These are phyloP conservation scores for Timema cristinae DNA, from an alignment of 2,888 invertebrate species.

Conservation along the genomic window DNA sequence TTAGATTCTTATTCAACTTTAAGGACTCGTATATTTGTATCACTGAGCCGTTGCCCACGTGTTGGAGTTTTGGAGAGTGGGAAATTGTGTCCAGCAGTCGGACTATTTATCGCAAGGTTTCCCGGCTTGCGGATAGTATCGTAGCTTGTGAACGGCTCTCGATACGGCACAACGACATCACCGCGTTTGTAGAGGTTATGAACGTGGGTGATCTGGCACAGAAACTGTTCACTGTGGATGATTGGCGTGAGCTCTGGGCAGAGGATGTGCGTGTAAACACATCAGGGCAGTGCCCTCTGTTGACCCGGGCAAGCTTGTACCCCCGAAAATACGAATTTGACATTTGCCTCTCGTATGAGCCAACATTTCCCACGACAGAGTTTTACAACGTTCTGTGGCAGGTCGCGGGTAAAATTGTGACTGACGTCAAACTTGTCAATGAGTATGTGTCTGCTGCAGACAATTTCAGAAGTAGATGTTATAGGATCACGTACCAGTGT, in stretches of 20 bases:
- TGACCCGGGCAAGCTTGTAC: constrained; percentile 30
- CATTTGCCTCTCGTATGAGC: constrained; percentile 38
- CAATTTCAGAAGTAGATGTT: constrained; percentile 39
- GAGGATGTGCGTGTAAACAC: constrained; percentile 16
- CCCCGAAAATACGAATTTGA: constrained; percentile 41
- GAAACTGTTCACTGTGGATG: constrained; percentile 25
- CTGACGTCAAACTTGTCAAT: constrained; percentile 39
- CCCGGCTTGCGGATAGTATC: too few species aligned
- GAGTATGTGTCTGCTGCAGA: constrained; percentile 38
- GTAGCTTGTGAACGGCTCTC: too few species aligned
- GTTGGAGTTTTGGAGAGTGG: too few species aligned
- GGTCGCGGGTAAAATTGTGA: constrained; percentile 41
- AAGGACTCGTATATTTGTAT: too few species aligned
- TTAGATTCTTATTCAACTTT: too few species aligned
- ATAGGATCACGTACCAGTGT: constrained; percentile 44
- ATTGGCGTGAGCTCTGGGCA: constrained; percentile 34
- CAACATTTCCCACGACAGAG: constrained; percentile 26
- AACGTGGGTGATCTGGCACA: constrained; percentile 23
- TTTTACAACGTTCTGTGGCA: constrained; percentile 41
- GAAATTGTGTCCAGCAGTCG: too few species aligned
- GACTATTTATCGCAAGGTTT: too few species aligned
- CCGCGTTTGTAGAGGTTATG: constrained; percentile 15
- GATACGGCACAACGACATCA: too few species aligned
- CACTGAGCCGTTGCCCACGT: too few species aligned
- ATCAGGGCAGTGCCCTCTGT: constrained; percentile 2